Evolutionary conservation across 2,113 vertebrate species (phyloP).

Genomic region (Periophthalmodon schlosseri): DNA sequence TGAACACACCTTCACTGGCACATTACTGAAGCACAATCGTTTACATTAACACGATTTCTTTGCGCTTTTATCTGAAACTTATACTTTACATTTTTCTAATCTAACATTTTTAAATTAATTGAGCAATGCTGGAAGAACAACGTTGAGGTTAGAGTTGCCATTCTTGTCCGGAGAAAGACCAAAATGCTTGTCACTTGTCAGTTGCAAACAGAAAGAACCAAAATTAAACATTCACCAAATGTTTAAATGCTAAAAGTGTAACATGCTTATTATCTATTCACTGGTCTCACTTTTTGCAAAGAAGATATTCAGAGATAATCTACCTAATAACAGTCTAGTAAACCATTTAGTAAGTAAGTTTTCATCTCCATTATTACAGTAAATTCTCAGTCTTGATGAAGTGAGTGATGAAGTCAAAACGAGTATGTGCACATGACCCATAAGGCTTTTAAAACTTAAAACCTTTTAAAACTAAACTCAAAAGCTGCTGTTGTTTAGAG

Average conservation of each 20-base stretch:
- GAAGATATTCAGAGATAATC: neutral
- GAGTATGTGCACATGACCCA: neutral
- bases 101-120: no score
- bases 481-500: neutral
- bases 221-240: no score
- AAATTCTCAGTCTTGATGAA: neutral
- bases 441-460: neutral
- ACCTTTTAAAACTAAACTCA: neutral
- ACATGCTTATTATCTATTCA: neutral
- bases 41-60: neutral
- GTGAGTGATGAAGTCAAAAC: no score
- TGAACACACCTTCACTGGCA: neutral
- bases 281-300: neutral
- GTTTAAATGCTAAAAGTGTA: no score
- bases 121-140: no score
- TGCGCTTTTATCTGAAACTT: neutral
- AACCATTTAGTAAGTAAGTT: neutral
- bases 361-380: neutral
- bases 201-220: no score
- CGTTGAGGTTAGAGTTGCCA: no score
- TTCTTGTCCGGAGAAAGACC: no score
- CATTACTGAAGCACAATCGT: neutral
- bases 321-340: neutral
- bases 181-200: no score
- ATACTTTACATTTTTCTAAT: no score